Evolutionary conservation across 2,113 vertebrate species (phyloP), one percentile per base, ranked within the genome.

Genomic region (Tachuris rubrigastra): DNA sequence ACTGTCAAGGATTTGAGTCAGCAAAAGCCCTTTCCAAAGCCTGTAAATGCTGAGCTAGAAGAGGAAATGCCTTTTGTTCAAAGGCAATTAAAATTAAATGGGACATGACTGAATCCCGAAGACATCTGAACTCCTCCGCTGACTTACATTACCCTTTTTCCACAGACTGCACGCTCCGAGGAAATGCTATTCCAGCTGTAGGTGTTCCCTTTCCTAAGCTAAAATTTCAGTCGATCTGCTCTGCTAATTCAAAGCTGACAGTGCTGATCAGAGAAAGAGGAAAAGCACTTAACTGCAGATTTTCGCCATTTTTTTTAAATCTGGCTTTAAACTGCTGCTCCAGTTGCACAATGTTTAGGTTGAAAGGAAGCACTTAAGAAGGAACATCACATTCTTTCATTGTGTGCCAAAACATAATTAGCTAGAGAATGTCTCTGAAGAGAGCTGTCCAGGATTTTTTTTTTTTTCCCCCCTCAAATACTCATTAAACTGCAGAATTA

Each of bases 1-100:
- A 78, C 89, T 14, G 74, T 92, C 94, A 67, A 87, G 77, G 55
- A 81, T 89, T 91, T 81, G 87, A 90, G 92, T 96, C 91, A 95
- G 55, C 72, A 8, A 87, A 95, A 97, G 89, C 66, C 65, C 85
- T 88, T 89, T 86, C 76, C 91, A 83, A 81, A 66, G 77, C 39
- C 91, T 59, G 27, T 35, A 94, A 96, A 95, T 69, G 87, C 65
- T 80, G 82, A 84, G 15, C 12, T 85, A 52, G 89, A 96, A 79
- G 55, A 93, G 69, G 92, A 93, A 92, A 85, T 88, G 69, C 95
- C 86, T 96, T 96, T 96, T 96, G 80, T 91, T 90, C 93, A 93
- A 91, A 97, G 66, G 85, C 95, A 97, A 96, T 97, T 96, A 97
- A 97, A 97, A 96, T 90, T 88, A 90, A 93, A 93, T 82, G 87